Base-by-base conservation (phyloP, 2,888 invertebrate genomes). In the Drosophila testacea region DNA sequence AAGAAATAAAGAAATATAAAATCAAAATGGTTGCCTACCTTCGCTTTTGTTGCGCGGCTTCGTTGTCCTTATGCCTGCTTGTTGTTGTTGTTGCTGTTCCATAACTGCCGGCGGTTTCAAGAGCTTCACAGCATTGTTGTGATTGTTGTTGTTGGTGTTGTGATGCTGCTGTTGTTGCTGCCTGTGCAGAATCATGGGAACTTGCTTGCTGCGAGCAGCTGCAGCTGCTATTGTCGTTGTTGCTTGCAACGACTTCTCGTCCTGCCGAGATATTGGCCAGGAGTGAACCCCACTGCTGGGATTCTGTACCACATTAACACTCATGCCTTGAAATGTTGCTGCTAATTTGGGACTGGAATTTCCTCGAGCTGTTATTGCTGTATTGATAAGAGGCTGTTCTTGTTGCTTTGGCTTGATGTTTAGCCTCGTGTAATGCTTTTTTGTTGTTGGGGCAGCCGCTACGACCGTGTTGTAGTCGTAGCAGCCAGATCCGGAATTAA, bases 1-100 rank as follows among this genome's bases (percentile, higher is more conserved):
- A 52, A 52, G 16, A 59, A 27, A 65, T 36, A 50, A 36, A 57
- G 41, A 22, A 57, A 42, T 16, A 6, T 48, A 57, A 57, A 57
- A 30, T 52, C 36, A 77, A 68, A 62, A 72, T 81, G 71, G 73
- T 60, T 27, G 50, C 72, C 61, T 77, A 90, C 89, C 89, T 81
- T 90, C 89, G 65, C 83, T 90, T 73, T 89, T 90, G 71, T 81
- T 88, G 46, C 89, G 89, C 65, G 77, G 75, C 68, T 75, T 75
- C 22, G 79, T 75, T 16, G 79, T 78, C 70, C 79, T 79, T 47
- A 59, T 67, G 39, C 41, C 13, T 36, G 61, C 13, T 11, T 34
- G 70, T 36, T 41, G 67, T 34, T 38, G 60, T 27, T 38, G 60
- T 16, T 55, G 13, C 28, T 63, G 65, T 30, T 64, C 66, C n/a